Evolutionary conservation across 1,140 invertebrate genomes (phyloP).

Genomic region (Hycleus cichorii): DNA sequence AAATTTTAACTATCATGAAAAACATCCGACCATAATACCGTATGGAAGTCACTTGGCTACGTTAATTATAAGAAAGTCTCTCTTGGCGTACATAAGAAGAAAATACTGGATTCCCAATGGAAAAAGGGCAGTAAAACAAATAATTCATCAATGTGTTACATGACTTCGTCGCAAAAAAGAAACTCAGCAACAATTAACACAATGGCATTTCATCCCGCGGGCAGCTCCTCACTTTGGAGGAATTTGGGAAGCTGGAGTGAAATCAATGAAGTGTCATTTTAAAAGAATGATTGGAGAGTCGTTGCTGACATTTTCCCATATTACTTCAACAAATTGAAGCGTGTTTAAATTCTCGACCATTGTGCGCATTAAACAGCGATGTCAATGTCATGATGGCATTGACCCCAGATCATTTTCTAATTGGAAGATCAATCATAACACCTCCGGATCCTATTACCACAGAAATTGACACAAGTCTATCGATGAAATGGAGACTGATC

Average conservation of each 20-base stretch:
- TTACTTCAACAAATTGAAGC: not conserved
- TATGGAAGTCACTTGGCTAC: slow-evolving; percentile 20
- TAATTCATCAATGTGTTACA: not conserved
- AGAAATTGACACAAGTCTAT: not conserved
- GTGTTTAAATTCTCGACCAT: not conserved
- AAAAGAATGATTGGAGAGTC: not conserved
- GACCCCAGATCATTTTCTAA: slow-evolving; percentile 19
- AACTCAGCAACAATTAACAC: not conserved
- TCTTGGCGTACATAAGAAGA: not conserved
- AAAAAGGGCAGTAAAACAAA: not conserved
- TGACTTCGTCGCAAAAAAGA: not conserved
- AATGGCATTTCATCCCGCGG: not conserved
- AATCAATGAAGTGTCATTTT: not conserved
- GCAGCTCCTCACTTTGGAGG: not conserved
- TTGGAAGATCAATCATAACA: not conserved
- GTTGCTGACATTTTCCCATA: not conserved
- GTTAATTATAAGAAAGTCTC: slow-evolving; percentile 10
- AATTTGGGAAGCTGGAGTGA: not conserved
- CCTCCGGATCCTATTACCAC: not conserved
- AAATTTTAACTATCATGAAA: slow-evolving; percentile 18
- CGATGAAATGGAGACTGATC: slow-evolving; percentile 16
- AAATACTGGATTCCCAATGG: slow-evolving; percentile 2
- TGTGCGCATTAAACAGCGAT: not conserved
- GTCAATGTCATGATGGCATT: not conserved
- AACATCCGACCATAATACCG: slow-evolving; percentile 29